These are phyloP conservation scores for Lycocerus yunnanus DNA, from an alignment of 2,888 invertebrate species.

Conservation along the genomic window DNA sequence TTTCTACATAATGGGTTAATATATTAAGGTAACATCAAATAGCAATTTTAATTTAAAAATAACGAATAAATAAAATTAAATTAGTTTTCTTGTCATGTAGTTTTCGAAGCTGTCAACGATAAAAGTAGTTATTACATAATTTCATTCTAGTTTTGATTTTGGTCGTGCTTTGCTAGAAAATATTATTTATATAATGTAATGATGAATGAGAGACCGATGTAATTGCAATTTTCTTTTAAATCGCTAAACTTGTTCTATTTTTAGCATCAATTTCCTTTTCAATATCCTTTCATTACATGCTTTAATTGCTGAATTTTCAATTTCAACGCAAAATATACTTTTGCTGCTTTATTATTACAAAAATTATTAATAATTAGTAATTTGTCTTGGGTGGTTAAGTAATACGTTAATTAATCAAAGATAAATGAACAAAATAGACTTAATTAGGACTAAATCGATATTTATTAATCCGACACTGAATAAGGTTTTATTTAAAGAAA, in stretches of 20 bases:
- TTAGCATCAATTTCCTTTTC: slow-evolving; percentile 9
- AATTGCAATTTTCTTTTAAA: slow-evolving; percentile 2
- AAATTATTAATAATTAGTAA: not conserved
- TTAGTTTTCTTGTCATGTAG: not conserved
- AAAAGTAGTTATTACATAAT: not conserved
- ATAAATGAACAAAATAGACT: not conserved
- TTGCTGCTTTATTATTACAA: not conserved
- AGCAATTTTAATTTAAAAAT: not conserved
- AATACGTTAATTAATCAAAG: not conserved
- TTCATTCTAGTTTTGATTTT: not conserved
- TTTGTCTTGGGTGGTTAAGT: not conserved
- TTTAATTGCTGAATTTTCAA: slow-evolving; percentile 5
- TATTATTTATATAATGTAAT: not conserved
- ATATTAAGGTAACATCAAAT: not conserved
- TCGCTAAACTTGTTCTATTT: slow-evolving; percentile 2
- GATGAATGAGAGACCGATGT: not conserved
- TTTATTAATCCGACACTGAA: not conserved
- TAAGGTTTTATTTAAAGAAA: not conserved
- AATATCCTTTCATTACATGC: slow-evolving; percentile 8
- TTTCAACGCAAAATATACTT: not conserved
- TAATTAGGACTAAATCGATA: not conserved
- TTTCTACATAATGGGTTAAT: not conserved
- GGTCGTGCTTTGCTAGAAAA: not conserved
- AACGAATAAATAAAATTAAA: not conserved
- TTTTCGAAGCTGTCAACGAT: not conserved